Percentiles rank a stretch among this genome's conserved stretches.
Conservation (phyloP, 2,888 invertebrate genomes). For the Hirtodrosophila histrioides region DNA sequence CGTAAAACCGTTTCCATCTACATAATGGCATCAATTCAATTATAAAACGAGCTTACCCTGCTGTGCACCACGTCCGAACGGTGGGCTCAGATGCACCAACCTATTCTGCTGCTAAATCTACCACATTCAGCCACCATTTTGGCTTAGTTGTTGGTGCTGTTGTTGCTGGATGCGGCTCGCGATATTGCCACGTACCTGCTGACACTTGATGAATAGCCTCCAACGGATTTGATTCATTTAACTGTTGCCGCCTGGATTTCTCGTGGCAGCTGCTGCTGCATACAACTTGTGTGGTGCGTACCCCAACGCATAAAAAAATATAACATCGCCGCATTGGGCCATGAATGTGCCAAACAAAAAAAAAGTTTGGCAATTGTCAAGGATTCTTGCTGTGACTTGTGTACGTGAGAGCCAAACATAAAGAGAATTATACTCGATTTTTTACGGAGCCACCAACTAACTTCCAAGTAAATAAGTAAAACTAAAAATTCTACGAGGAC, state of each 20-base stretch:
- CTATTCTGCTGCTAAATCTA: constrained; percentile 48
- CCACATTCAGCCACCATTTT: constrained; percentile 42
- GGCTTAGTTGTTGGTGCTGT: constrained; percentile 14
- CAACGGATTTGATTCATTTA: constrained; percentile 75
- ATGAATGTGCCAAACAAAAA: too few relatives aligned
- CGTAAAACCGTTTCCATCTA: constrained; percentile 73
- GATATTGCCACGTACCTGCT: constrained; percentile 28
- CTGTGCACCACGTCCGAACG: constrained; percentile 27
- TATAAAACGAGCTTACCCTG: constrained; percentile 69
- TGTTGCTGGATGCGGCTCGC: constrained; percentile 31
- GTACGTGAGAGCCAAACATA: too few relatives aligned
- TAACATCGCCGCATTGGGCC: not conserved
- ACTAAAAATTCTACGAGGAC: too few relatives aligned
- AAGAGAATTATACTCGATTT: too few relatives aligned
- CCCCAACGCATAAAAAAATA: constrained; percentile 29
- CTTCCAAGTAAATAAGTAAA: too few relatives aligned
- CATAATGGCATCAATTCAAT: constrained; percentile 78
- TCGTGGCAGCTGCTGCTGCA: constrained; percentile 20
- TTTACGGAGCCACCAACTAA: too few relatives aligned
- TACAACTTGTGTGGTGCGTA: constrained; percentile 51
- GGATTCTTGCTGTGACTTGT: too few relatives aligned
- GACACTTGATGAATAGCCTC: constrained; percentile 75
- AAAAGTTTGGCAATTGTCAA: too few relatives aligned
- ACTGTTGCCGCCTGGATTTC: constrained; percentile 51
- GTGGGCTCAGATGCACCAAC: constrained; percentile 27